Base-by-base conservation (phyloP, 2,113 vertebrate genomes). In the Lipotes vexillifer region DNA sequence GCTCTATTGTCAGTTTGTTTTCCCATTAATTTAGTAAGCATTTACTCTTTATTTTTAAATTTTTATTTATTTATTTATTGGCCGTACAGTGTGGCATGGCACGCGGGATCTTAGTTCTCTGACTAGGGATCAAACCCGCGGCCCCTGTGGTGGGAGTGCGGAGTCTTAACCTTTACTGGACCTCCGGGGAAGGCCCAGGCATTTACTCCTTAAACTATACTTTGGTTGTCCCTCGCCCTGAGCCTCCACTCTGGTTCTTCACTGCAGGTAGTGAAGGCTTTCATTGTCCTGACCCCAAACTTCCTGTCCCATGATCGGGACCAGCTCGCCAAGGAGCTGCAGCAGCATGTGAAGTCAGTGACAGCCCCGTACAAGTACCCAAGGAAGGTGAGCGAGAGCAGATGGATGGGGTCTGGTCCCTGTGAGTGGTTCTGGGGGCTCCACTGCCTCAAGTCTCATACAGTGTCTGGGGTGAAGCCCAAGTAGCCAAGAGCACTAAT, bases 361-460 rank as follows among this genome's bases (percentile, higher is more conserved):
- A 99, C 99, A 1, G 99, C 99, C 20, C 99, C 99, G 0, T 99
- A 99, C 96, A 99, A 99, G 96, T 99, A 99, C 77, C 99, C 99
- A 0, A 98, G 99, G 83, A 99, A 99, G 98, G 99, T 99, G 93
- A 98, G 98, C 3, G 2, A 2, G 71, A 63, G 33, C 15, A 0
- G 3, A 3, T 3, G 49, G 20, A 0, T 21, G 41, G 36, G n/a
- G 0, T 13, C 36, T 21, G 21, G 8, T 23, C 23, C 13, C 36
- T 12, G 1, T 29, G 3, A 38, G 11, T 1, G 2, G 0, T 38
- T 20, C 27, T 44, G 1, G 2, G 44, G 0, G 5, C 25, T 83
- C n/a, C 0, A n/a, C 36, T 15, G 13, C 21, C 23, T 36, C 46
- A 8, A 8, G 25, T 57, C 38, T 81, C 5, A 6, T 0, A 6